Evolutionary conservation across 2,888 invertebrate species (phyloP), one percentile per base, ranked within the genome.

Genomic region (Meloe dianella): DNA sequence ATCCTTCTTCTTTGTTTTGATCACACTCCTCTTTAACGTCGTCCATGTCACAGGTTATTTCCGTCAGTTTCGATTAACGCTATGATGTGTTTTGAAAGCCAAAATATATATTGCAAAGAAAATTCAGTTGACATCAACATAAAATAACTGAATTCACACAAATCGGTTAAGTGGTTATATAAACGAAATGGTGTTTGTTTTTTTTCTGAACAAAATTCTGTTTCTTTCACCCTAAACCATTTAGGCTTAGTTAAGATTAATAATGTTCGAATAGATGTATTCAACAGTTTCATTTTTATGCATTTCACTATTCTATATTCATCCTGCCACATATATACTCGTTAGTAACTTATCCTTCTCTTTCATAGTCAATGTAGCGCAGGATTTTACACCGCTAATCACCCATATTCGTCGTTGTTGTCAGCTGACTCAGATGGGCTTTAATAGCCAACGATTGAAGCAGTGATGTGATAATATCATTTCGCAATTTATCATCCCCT

Each of bases 281-380:
- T 30, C 12, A 58, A 58, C 32, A 32, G n/a, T 41, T 38, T 54
- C 17, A 60, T 72, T 70, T 71, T 73, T 67, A 71, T 73, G 73
- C 73, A 70, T 69, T 74, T 75, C 70, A 71, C 73, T 73, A 73
- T 41, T 8, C 4, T 47, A 47, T 47, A 47, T 38, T 35, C 73
- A 73, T 70, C 70, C 66, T 72, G 71, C 71, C 71, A 73, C 72
- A 75, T 71, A 71, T 71, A n/a, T 70, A 71, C 73, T 77, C 74
- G 74, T 75, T 75, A 75, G 75, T 71, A 72, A 72, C 70, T 76
- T 76, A 78, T 77, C 77, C 75, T 70, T 75, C 74, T 77, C 73
- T 74, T 77, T 77, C 75, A 75, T 66, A 70, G 62, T 66, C 69
- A 63, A 57, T 68, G 67, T 69, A 66, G 59, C 65, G 68, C 35